Evolutionary conservation across 2,113 vertebrate species (phyloP), one percentile per base, ranked within the genome.

Genomic region (Chaetodon auriga): DNA sequence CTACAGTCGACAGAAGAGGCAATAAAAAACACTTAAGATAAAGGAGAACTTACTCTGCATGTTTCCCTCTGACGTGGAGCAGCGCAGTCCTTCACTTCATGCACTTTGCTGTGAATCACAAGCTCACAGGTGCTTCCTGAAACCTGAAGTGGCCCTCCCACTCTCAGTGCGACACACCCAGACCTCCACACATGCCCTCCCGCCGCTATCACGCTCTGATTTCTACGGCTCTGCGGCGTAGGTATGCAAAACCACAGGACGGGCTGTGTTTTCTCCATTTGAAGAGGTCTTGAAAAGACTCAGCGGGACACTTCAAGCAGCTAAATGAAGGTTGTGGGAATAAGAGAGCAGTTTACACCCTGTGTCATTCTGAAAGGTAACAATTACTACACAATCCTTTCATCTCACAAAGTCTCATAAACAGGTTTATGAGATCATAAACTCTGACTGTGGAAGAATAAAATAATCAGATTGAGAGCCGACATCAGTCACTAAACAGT

Each of bases 41-140:
- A 57, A 53, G 0, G 5, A 12, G 3, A 41, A 92, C 92, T 93
- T 43, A 94, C 93, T 88, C 81, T 90, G 85, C 88, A 92, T 93
- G 81, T 79, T 82, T 74, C 38, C 38, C 45, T 75, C 58, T 69
- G 75, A 46, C 15, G 4, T 81, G 38, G 25, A 66, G 19, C 62
- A 0, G 61, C 6, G 11, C 10, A 0, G 23, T 71, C 43, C 60
- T 73, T 65, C 60, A 18, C 88, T 48, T 49, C 18, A 10, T 5
- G 46, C 0, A 21, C 78, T 83, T 45, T 73, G 66, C 57, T 69
- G 0, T 81, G 82, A 85, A 25, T 68, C 53, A 23, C 16, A 25
- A 58, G 54, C 18, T 21, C 12, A 41, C 81, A 86, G 90, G 88
- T 79, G 75, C 81, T 92, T 89, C 86, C 87, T 87, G 90, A 84